Evolutionary conservation across 2,797 vertebrate genomes (phyloP).

Genomic region (Falco cherrug): DNA sequence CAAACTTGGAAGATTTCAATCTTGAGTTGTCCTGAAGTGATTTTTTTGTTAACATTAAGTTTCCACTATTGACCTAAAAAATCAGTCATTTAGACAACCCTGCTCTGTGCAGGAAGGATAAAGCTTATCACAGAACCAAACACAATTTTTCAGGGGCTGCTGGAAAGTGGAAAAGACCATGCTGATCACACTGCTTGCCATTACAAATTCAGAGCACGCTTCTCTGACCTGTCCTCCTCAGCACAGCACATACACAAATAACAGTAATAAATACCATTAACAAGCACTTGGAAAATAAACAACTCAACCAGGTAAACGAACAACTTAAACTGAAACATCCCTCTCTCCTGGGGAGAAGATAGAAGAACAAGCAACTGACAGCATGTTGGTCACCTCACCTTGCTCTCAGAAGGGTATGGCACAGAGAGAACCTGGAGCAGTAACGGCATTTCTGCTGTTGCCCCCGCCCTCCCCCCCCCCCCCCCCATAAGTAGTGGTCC

Average conservation of each 20-base stretch:
- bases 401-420: background rate
- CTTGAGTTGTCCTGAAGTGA: background rate
- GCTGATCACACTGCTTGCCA: background rate
- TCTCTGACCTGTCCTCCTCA: background rate
- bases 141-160: background rate
- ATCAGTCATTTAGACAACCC: constrained; percentile 29
- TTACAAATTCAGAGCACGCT: background rate
- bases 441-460: background rate
- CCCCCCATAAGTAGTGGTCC: background rate
- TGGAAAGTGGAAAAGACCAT: background rate
- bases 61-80: constrained; percentile 31
- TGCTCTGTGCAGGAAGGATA: constrained; percentile 23
- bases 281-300: background rate
- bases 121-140: constrained; percentile 48
- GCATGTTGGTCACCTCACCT: background rate
- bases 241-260: background rate
- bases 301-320: background rate
- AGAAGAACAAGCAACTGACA: background rate
- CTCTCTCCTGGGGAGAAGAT: background rate
- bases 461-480: fast-evolving
- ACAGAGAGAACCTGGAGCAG: background rate
- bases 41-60: background rate
- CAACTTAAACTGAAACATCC: background rate
- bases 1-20: constrained; percentile 4
- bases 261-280: background rate